A percentile compares a stretch with the other conserved stretches of the same genome.
These are phyloP conservation scores for Leptocoma aspasia DNA, from an alignment of 2,113 vertebrate genomes.

Conservation along the genomic window DNA sequence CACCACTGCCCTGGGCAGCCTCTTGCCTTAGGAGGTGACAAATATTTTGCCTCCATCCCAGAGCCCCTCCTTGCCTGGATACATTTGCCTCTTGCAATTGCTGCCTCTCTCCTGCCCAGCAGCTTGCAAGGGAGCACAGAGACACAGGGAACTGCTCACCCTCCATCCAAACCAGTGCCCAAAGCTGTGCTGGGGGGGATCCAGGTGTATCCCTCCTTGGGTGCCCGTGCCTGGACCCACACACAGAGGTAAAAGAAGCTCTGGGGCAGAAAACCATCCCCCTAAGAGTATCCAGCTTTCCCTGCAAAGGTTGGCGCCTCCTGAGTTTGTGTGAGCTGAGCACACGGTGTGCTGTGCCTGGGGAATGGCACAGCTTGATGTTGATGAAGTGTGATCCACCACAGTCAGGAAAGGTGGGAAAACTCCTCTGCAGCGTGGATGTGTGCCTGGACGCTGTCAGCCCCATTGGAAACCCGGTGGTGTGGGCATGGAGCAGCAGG, in stretches of 20 bases:
- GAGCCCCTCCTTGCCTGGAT: background rate
- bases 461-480: fast-evolving
- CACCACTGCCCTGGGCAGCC: background rate
- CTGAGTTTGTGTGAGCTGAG: background rate
- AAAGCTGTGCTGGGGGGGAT: background rate
- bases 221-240: background rate
- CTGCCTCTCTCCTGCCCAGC: background rate
- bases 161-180: background rate
- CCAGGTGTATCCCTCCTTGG: no score
- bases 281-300: background rate
- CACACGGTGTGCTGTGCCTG: background rate
- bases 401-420: no score
- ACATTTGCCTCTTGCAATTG: fast-evolving
- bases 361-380: background rate
- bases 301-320: background rate
- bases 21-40: background rate
- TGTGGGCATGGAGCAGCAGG: background rate
- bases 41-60: background rate
- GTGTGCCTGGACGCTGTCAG: fast-evolving
- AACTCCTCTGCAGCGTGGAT: fast-evolving
- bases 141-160: fast-evolving
- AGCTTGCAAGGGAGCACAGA: fast-evolving
- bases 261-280: background rate
- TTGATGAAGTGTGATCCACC: no score
- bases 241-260: background rate